phyloP scores from a whole-genome alignment of 1,140 invertebrate genomes.

The Drosophila littoralis region DNA sequence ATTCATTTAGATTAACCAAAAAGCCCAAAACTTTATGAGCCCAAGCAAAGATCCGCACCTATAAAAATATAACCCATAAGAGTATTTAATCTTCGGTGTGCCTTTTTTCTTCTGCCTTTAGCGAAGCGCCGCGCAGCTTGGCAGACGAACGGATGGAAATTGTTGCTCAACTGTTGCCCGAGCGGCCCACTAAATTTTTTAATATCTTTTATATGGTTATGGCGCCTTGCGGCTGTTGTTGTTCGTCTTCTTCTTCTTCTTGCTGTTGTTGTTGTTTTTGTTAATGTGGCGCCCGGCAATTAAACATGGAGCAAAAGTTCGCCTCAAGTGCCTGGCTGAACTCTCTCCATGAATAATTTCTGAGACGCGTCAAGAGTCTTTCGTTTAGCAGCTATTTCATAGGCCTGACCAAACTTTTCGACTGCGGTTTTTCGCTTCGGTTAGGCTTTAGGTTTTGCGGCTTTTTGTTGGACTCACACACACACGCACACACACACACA shows the following conservation, averaged over 20 bases:
- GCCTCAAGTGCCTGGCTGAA: conserved; percentile 16
- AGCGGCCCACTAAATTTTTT: conserved; percentile 26
- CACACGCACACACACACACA: conserved; percentile 9
- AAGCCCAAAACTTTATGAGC: too few species aligned
- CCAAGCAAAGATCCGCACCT: too few species aligned
- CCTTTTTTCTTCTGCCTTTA: neutral
- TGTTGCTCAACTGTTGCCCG: conserved; percentile 45
- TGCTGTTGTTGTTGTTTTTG: conserved; percentile 19
- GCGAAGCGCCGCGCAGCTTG: too few species aligned
- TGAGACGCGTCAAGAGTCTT: conserved; percentile 16
- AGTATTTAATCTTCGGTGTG: too few species aligned
- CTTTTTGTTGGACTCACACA: conserved; percentile 27
- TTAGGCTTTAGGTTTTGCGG: conserved; percentile 51
- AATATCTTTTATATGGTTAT: conserved; percentile 56
- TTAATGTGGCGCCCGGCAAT: conserved; percentile 36
- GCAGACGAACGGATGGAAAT: too few species aligned
- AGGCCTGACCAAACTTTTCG: conserved; percentile 21
- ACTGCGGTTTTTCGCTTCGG: conserved; percentile 45
- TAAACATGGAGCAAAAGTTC: conserved; percentile 49
- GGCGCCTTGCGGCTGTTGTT: conserved; percentile 6
- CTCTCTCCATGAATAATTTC: conserved; percentile 43
- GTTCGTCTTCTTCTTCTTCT: neutral
- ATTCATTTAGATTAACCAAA: too few species aligned
- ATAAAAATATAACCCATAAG: too few species aligned
- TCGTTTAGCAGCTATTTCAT: conserved; percentile 2